These are phyloP conservation scores for Matsumyia berberina DNA, from an alignment of 2,888 invertebrate genomes.

Conservation along the genomic window DNA sequence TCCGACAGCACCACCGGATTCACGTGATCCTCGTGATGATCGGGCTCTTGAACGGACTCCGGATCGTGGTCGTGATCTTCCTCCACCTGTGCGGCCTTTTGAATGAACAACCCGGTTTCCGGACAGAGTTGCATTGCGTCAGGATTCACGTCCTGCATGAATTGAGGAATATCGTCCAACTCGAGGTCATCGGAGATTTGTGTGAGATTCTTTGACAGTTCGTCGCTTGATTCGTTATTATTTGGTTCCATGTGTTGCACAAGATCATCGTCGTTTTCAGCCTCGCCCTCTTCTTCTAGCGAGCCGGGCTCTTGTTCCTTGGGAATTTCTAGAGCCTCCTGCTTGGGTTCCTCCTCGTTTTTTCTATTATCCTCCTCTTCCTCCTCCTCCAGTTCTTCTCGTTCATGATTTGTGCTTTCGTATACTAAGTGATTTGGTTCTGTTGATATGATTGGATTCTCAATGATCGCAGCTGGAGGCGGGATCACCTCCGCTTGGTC, in stretches of 20 bases:
- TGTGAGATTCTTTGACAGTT: slow-evolving; percentile 77
- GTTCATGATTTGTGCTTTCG: slow-evolving; percentile 78
- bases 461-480: slow-evolving; percentile 13
- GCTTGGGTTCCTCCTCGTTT: not conserved
- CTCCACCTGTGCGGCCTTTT: slow-evolving; percentile 61
- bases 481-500: slow-evolving; percentile 26
- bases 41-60: slow-evolving; percentile 29
- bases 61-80: slow-evolving; percentile 43
- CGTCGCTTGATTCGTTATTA: slow-evolving; percentile 74
- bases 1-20: slow-evolving; percentile 69
- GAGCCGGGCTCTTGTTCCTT: slow-evolving; percentile 11
- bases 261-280: slow-evolving; percentile 26
- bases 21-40: slow-evolving; percentile 44
- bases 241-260: slow-evolving; percentile 68
- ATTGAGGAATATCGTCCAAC: slow-evolving; percentile 68
- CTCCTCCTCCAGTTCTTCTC: slow-evolving; percentile 71
- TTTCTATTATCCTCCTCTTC: slow-evolving; percentile 4
- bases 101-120: slow-evolving; percentile 82
- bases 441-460: slow-evolving; percentile 74
- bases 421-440: slow-evolving; percentile 78
- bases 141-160: slow-evolving; percentile 68
- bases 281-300: slow-evolving; percentile 10
- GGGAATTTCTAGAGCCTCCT: slow-evolving; percentile 3
- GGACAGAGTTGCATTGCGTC: slow-evolving; percentile 80
- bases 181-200: slow-evolving; percentile 76